Evolutionary conservation across 2,113 vertebrate species (phyloP).

Genomic region (Actenoides hombroni): DNA sequence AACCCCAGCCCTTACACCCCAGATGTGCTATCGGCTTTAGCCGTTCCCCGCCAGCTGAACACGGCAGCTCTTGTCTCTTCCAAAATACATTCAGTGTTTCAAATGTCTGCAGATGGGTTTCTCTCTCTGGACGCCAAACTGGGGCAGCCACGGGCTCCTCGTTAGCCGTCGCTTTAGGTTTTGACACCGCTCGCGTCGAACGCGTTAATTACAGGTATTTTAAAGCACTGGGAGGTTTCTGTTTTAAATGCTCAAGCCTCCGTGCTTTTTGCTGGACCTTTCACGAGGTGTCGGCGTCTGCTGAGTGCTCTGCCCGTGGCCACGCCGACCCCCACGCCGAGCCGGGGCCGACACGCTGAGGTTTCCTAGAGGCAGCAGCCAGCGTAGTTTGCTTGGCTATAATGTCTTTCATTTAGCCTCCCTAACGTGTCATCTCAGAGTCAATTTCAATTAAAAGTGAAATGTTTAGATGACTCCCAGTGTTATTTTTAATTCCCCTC

Average conservation of each 20-base stretch:
- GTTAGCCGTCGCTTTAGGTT: not conserved
- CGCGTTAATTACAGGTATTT: not conserved
- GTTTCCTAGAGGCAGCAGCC: not conserved
- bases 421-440: not conserved
- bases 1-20: not conserved
- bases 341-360: accelerated
- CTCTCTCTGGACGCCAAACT: not conserved
- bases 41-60: not conserved
- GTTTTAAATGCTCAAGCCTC: not conserved
- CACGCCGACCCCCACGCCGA: accelerated
- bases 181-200: not conserved
- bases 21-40: not conserved
- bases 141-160: not conserved
- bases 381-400: not conserved
- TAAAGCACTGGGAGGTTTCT: not conserved
- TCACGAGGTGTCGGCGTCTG: not conserved
- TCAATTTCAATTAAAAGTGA: constrained; percentile 13
- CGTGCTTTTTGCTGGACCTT: not conserved
- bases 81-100: not conserved
- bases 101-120: not conserved
- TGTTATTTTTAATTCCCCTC: not conserved
- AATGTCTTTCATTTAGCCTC: not conserved
- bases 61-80: not conserved
- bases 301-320: not conserved
- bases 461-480: not conserved